These are phyloP conservation scores for Poeciliopsis occidentalis DNA, from an alignment of 2,113 vertebrate genomes.

Conservation along the genomic window DNA sequence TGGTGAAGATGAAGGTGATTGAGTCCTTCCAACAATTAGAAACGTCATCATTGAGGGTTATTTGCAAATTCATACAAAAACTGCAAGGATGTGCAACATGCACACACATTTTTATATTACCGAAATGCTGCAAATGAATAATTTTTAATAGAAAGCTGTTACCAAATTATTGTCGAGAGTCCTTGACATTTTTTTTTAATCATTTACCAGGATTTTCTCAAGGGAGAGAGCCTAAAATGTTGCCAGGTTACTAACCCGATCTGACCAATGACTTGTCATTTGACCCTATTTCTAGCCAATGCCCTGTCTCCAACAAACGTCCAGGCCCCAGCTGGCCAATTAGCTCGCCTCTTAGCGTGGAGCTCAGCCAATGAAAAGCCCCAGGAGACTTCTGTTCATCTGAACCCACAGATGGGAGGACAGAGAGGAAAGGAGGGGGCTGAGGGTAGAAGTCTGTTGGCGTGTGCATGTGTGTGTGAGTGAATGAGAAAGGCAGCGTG, in stretches of 20 bases:
- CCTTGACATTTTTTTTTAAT: constrained; percentile 5
- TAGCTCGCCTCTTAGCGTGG: constrained; percentile 74
- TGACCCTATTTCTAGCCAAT: constrained; percentile 72
- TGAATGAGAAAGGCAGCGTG: constrained; percentile 18
- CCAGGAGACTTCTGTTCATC: constrained; percentile 72
- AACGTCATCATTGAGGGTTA: constrained; percentile 40
- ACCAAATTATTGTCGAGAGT: constrained; percentile 44
- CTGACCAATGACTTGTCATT: constrained; percentile 76
- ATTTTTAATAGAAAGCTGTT: constrained; percentile 21
- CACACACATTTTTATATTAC: constrained; percentile 10
- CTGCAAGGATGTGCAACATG: constrained; percentile 23
- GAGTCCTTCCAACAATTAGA: constrained; percentile 19
- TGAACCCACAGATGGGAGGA: constrained; percentile 79
- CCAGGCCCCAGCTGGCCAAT: constrained; percentile 80
- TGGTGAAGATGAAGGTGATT: constrained; percentile 34
- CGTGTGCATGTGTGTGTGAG: constrained; percentile 28
- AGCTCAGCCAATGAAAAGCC: constrained; percentile 72
- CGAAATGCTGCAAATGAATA: constrained; percentile 50
- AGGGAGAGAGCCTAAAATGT: constrained; percentile 54
- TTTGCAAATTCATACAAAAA: constrained; percentile 34
- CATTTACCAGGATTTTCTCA: constrained; percentile 42
- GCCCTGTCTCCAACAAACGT: constrained; percentile 65
- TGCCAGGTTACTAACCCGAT: constrained; percentile 63
- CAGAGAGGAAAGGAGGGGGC: constrained; percentile 40
- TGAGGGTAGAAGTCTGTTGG: constrained; percentile 7